Conservation (phyloP, 2,113 vertebrate species). For the Cynopterus brachyotis region DNA sequence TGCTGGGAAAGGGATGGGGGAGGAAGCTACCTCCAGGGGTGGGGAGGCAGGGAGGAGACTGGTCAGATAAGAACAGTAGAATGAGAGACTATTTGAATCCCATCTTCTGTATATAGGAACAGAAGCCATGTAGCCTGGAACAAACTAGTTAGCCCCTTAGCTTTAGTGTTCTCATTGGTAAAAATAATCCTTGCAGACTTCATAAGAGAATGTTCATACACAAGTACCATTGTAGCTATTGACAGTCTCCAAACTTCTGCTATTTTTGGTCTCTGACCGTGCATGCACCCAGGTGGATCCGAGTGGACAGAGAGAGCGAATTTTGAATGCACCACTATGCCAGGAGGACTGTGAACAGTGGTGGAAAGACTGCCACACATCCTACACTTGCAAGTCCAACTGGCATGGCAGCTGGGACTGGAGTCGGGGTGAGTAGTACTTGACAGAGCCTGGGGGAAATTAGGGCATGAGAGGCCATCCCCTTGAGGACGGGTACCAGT, state of each 20-base stretch:
- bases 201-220: background rate
- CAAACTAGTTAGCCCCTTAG: background rate
- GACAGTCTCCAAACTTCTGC: background rate
- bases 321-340: conserved; percentile 89
- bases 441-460: background rate
- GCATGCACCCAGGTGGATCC: conserved; percentile 40
- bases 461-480: background rate
- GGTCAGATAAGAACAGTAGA: background rate
- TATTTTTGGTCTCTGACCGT: background rate
- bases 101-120: background rate
- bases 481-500: background rate
- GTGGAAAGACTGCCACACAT: conserved; percentile 90
- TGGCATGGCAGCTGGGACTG: conserved; percentile 93
- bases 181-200: background rate
- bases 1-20: background rate
- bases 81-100: background rate
- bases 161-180: background rate
- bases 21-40: background rate
- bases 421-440: conserved; percentile 79
- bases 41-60: background rate
- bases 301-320: conserved; percentile 84
- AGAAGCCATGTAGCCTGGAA: background rate
- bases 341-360: conserved; percentile 91
- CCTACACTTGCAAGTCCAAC: conserved; percentile 89
- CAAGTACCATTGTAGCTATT: background rate